Evolutionary conservation across 2,888 invertebrate genomes (phyloP), one percentile per base, ranked within the genome.

Genomic region (Latrodectus elegans): DNA sequence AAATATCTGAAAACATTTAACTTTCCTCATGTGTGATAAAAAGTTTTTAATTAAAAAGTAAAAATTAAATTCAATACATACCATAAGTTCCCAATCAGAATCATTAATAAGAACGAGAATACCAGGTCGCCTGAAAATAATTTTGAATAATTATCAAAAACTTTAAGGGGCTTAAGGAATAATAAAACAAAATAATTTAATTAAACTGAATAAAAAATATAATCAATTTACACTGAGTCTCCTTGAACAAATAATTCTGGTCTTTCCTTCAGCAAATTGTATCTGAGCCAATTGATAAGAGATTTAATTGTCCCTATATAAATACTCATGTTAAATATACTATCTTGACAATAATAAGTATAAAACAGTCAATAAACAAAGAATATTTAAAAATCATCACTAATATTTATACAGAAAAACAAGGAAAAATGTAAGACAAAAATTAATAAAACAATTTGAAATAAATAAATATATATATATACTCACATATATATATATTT

Each of bases 51-150:
- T 38, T n/a, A 78, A 12, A 68, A 26, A 70, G 68, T 38, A n/a
- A 14, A 74, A 74, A 17, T 72, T 70, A 65, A 77, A 68, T 26
- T 22, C 49, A 15, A 49, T 22, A 74, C 64, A 93, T 93, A 95
- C 95, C 92, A 95, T 92, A 17, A 99, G 93, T 92, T 99, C 98
- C 99, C 99, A 99, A 91, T 99, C 99, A 0, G 96, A 94, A 90
- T 99, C 98, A 91, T 99, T 99, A 11, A 99, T 94, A 3, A 99
- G 93, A 0, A 99, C 98, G 74, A 99, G 93, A 89, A 99, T 99
- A 4, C 99, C 99, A 0, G 98, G 98, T 74, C 98, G 93, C 89
- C 92, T 92, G 90, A 53, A 26, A 14, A 17, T n/a, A 65, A 72
- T 70, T 52, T 94, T 94, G 67, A 49, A 74, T 71, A 51, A 71